Base-by-base conservation (phyloP, 2,888 invertebrate genomes). In the Synergus japonicus region DNA sequence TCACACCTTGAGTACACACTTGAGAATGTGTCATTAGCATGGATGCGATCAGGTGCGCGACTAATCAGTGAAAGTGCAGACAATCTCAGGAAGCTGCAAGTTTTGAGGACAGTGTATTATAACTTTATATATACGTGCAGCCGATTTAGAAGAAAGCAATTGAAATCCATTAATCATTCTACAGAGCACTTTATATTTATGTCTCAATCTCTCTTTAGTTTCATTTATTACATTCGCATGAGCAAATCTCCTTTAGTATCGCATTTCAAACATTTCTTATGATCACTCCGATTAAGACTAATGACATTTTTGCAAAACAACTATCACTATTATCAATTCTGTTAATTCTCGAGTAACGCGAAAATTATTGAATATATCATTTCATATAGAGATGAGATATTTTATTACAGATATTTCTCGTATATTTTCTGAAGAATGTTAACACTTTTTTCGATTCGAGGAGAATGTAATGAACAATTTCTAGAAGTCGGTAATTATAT, bases 51-150 rank as follows among this genome's bases (percentile, higher is more conserved):
- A 86, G 81, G 79, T 82, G 84, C 81, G 84, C 85, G 81, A 87
- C 85, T 87, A 87, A 87, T 87, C 87, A 87, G 87, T 84, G 87
- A 87, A 87, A 87, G 87, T 87, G 79, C 79, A 81, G 73, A 78
- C 65, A 82, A 81, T 78, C 78, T 22, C 15, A 69, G 15, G 69
- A 73, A 73, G 73, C 49, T 54, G 73, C 49, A 73, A 0, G 49
- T 73, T 73, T 73, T 73, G 37, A 73, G 49, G 49, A 73, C 37
- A 69, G 29, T 73, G 18, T 8, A 73, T 73, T 46, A 37, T 4
- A 73, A 67, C 49, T 22, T 22, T 69, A 66, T 66, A 66, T 69
- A 66, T 66, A 66, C 18, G 18, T 66, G 44, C 49, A 73, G 49
- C n/a, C 8, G 8, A 73, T 49, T 37, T 15, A n/a, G n/a, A 73